A percentile compares a stretch with the other conserved stretches of the same genome.
Evolutionary conservation across 2,113 vertebrate species (phyloP).

Genomic region (Sturnus vulgaris): DNA sequence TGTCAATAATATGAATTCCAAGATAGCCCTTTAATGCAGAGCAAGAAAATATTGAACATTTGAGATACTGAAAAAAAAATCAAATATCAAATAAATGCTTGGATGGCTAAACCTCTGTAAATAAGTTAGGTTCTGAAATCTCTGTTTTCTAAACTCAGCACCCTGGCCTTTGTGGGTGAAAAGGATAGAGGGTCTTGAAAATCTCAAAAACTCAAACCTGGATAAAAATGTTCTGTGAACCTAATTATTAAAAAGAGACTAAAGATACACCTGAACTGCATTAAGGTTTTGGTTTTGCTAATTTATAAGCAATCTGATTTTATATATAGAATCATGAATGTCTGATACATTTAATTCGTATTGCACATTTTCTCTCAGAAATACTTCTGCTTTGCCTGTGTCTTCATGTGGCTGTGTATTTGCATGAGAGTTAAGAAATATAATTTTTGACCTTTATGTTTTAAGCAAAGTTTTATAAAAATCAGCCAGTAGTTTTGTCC

Average conservation of each 20-base stretch:
- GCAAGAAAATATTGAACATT: neutral
- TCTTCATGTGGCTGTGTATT: neutral
- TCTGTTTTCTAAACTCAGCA: neutral
- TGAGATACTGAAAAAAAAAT: neutral
- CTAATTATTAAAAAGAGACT: neutral
- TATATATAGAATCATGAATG: neutral
- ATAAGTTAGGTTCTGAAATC: neutral
- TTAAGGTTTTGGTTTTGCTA: neutral
- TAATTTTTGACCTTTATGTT: neutral
- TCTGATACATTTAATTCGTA: neutral
- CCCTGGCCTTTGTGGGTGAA: rapidly evolving
- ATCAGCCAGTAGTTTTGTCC: neutral
- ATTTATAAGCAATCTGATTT: neutral
- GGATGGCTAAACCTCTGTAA: neutral
- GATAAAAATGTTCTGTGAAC: neutral
- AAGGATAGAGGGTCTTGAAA: neutral
- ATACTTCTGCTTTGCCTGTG: neutral
- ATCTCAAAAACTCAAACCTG: neutral
- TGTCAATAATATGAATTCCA: neutral
- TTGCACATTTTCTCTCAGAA: neutral
- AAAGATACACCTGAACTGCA: neutral
- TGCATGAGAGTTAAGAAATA: neutral
- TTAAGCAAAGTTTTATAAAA: neutral
- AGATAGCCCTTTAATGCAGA: neutral
- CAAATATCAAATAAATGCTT: neutral